Evolutionary conservation across 2,888 invertebrate genomes (phyloP), one percentile per base, ranked within the genome.

Genomic region (Brachyptera putata): DNA sequence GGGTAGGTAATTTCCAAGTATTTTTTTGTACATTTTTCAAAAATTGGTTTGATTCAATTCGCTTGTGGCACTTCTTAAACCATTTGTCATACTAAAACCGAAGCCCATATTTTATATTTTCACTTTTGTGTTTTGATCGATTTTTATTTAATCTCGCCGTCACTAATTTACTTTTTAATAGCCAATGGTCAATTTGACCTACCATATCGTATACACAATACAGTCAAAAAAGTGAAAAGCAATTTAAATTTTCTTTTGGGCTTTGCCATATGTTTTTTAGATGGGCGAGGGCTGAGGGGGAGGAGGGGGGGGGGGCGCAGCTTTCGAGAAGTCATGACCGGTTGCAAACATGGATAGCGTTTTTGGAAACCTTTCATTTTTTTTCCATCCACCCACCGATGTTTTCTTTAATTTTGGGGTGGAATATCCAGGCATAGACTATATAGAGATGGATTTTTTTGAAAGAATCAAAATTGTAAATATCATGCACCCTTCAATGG

Each of bases 401-500:
- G n/a, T n/a, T n/a, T n/a, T n/a, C n/a, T n/a, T n/a, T n/a, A n/a
- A 50, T 50, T 50, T 50, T 50, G 30, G 26, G 26, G 30, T 25
- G 24, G 24, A 50, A 50, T 30, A 50, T 25, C 16, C 24, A 21
- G n/a, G n/a, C n/a, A n/a, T n/a, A n/a, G n/a, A n/a, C n/a, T n/a
- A n/a, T n/a, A n/a, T n/a, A n/a, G n/a, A n/a, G n/a, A n/a, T n/a
- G n/a, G n/a, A n/a, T n/a, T n/a, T n/a, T n/a, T n/a, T n/a, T 46
- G 21, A 24, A 46, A 24, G 46, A 46, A 21, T 21, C 21, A 2
- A 46, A 46, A 46, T 24, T 46, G 21, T 46, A 46, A 46, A 21
- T 46, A 53, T 53, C 53, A 53, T 36, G 22, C 36, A 36, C 53
- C 53, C 53, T 36, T 53, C 46, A 46, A 43, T 46, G 22, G 24